Base-by-base conservation (phyloP, 1,140 invertebrate genomes). In the Mycetomoellerius zeteki region DNA sequence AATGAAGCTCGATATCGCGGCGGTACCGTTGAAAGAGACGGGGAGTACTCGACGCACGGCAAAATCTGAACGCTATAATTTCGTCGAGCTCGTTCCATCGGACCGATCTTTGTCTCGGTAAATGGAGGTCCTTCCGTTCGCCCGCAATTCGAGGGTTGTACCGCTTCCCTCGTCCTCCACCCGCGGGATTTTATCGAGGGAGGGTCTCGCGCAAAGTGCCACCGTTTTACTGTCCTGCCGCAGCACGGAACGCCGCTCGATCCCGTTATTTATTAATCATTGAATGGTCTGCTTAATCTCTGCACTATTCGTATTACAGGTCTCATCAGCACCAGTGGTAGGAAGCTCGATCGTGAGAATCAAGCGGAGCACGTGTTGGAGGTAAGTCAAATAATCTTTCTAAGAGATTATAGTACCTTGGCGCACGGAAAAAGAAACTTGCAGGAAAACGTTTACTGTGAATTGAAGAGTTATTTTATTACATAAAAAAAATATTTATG, bases 341-440 rank as follows among this genome's bases (percentile, higher is more conserved):
- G 98, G 43, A 96, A 97, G 92, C 95, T 99, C 76, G 98, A 99
- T 95, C 96, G 98, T 88, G 98, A 99, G 94, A 97, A 97, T 91
- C 97, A 98, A 93, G 96, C 97, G 0, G 96, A 98, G 91, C 98
- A 99, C 95, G 97, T 98, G 92, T 96, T 99, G 6, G 98, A 98
- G 96, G 98, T 99, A 94, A 96, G 95, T 94, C 71, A 19, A 37
- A 33, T 16, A 19, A 24, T 21, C 19, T n/a, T 27, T 69, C 2
- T 6, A 37, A 37, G 33, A 7, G 33, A 37, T 37, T 7, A 37
- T 1, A 37, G 33, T 37, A 37, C 7, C 33, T 37, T 8, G 7
- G 33, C 33, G 33, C 33, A 8, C 33, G 1, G 33, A 37, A 37
- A 37, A 37, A 37, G 33, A 37, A 37, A 37, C 33, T 37, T 37